Conservation (phyloP, 1,140 invertebrate genomes). For the Metopolophium dirhodum region DNA sequence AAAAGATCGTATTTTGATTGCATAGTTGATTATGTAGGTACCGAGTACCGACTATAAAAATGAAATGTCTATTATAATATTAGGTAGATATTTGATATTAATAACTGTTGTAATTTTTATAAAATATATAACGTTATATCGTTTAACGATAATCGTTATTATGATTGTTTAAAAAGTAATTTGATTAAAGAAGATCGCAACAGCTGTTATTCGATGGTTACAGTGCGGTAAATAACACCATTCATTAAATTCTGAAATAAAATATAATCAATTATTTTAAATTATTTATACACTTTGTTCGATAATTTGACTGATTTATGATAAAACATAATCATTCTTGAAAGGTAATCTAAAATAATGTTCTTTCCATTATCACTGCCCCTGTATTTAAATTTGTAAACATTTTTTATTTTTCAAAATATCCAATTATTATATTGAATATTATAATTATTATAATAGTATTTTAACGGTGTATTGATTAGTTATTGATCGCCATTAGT, state of each 20-base stretch:
- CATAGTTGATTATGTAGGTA: too few relatives aligned
- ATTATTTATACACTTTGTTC: background rate
- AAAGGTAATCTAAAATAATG: background rate
- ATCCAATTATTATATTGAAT: background rate
- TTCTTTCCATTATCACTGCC: background rate
- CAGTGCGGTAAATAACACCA: background rate
- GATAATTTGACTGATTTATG: background rate
- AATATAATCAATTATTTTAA: background rate
- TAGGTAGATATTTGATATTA: too few relatives aligned
- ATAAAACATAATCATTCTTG: background rate
- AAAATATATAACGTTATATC: background rate
- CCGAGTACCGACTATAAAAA: too few relatives aligned
- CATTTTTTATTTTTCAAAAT: background rate
- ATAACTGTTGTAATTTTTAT: background rate
- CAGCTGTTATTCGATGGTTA: background rate
- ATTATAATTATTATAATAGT: constrained; percentile 14
- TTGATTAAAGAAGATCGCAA: background rate
- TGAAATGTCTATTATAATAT: too few relatives aligned
- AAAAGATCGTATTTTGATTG: background rate
- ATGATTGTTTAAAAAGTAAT: background rate
- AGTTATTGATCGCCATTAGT: background rate
- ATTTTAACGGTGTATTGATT: constrained; percentile 18
- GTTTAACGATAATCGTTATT: too few relatives aligned
- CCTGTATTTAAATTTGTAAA: background rate
- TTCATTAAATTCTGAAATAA: background rate